phyloP scores from a whole-genome alignment of 2,113 vertebrate species.

The Tonatia bakeri region DNA sequence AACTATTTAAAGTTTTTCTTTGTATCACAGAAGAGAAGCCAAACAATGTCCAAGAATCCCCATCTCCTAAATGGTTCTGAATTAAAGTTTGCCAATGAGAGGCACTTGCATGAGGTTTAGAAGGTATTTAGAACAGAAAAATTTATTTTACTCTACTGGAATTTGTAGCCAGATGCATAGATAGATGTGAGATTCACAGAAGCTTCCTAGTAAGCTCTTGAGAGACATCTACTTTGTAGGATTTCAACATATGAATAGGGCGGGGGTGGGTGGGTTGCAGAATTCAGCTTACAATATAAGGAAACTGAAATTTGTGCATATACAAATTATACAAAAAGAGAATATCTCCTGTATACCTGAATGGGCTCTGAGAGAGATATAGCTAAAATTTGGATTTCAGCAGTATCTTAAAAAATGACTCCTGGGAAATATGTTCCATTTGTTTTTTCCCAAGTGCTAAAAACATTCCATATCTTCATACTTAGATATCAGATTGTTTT shows the following conservation, averaged over 20 bases:
- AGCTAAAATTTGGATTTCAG: neutral
- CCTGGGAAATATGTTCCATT: neutral
- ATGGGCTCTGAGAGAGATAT: neutral
- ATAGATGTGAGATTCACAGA: constrained; percentile 7
- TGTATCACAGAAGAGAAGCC: neutral
- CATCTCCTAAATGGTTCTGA: neutral
- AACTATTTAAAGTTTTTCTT: neutral
- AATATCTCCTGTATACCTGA: neutral
- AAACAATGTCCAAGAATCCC: neutral
- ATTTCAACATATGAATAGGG: neutral
- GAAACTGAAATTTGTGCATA: neutral
- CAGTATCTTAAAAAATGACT: constrained; percentile 5
- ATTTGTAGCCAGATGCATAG: constrained; percentile 2
- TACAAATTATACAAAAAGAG: neutral
- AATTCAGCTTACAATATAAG: neutral
- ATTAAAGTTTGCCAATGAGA: neutral
- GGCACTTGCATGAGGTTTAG: neutral
- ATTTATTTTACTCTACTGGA: neutral
- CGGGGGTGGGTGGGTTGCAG: neutral
- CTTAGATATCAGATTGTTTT: neutral
- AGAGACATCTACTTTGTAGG: constrained; percentile 17
- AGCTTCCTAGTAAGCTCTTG: neutral
- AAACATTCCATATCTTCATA: neutral
- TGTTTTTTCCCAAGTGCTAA: neutral
- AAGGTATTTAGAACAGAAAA: neutral